These are phyloP conservation scores for Acanthornis magna DNA, from an alignment of 2,797 vertebrate species.

Conservation along the genomic window DNA sequence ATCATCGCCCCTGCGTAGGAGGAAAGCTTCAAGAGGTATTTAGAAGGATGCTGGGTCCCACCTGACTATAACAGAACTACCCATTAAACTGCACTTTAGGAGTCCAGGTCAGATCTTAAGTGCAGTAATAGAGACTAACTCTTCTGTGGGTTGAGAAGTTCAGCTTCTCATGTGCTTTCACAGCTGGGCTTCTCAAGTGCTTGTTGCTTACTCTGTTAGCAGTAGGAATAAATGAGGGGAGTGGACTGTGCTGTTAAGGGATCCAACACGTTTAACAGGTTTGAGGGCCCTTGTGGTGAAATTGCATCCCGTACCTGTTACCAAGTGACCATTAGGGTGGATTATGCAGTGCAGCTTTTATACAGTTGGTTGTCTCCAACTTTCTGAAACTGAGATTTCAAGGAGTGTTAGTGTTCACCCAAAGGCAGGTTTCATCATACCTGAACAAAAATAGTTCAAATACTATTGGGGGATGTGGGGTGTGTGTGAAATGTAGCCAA, in stretches of 20 bases:
- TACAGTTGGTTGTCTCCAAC: neutral
- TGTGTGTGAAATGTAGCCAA: neutral
- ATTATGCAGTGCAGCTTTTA: neutral
- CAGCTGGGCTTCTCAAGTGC: constrained; percentile 1
- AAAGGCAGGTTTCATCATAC: constrained; percentile 3
- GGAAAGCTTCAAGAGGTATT: constrained; percentile 64
- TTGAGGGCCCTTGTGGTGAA: neutral
- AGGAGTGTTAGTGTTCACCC: neutral
- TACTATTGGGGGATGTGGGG: neutral
- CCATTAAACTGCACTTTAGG: neutral
- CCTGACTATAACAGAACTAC: neutral
- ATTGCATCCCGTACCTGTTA: neutral
- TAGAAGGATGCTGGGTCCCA: constrained; percentile 29
- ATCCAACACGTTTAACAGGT: neutral
- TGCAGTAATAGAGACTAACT: neutral
- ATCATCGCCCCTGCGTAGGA: constrained; percentile 30
- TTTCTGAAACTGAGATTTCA: constrained; percentile 3
- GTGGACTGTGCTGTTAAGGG: neutral
- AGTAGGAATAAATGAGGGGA: neutral
- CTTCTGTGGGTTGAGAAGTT: constrained; percentile 2
- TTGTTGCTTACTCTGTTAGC: neutral
- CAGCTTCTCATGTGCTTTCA: constrained; percentile 17
- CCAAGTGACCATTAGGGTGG: neutral
- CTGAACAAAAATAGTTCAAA: neutral
- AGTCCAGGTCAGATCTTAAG: neutral